A percentile compares a stretch with the other conserved stretches of the same genome.
Evolutionary conservation across 2,797 vertebrate species (phyloP).

Genomic region (Platalea minor): DNA sequence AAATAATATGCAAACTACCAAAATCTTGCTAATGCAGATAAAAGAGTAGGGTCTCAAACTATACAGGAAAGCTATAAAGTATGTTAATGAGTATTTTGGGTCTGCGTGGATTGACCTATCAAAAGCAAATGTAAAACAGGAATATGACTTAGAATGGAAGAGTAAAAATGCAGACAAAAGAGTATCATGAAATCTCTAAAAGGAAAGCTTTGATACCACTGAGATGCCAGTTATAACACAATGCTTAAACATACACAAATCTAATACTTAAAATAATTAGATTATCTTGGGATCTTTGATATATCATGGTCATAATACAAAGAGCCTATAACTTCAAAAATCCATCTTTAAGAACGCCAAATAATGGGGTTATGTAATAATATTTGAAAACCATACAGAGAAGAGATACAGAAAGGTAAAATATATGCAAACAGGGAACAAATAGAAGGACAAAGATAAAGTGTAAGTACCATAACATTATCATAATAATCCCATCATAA

Average conservation of each 20-base stretch:
- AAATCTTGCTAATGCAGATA: not conserved
- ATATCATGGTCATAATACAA: not conserved
- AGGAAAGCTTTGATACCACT: not conserved
- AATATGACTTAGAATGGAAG: not conserved
- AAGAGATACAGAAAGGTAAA: not conserved
- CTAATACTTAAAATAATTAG: not conserved
- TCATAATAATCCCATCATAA: slow-evolving; percentile 19
- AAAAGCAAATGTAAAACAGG: not conserved
- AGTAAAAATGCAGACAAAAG: not conserved
- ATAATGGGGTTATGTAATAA: not conserved
- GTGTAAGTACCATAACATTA: not conserved
- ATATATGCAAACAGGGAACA: not conserved
- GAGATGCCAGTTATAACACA: not conserved
- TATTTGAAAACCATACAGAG: not conserved
- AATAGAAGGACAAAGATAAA: not conserved
- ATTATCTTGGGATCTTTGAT: not conserved
- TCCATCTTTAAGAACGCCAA: not conserved
- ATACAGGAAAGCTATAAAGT: not conserved
- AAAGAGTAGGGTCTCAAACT: not conserved
- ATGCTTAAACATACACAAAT: not conserved
- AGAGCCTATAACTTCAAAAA: not conserved
- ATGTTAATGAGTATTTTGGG: not conserved
- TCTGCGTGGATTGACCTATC: not conserved
- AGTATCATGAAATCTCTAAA: not conserved
- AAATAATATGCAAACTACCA: not conserved